Conservation (phyloP, 1,140 invertebrate species). For the Nasonia longicornis region DNA sequence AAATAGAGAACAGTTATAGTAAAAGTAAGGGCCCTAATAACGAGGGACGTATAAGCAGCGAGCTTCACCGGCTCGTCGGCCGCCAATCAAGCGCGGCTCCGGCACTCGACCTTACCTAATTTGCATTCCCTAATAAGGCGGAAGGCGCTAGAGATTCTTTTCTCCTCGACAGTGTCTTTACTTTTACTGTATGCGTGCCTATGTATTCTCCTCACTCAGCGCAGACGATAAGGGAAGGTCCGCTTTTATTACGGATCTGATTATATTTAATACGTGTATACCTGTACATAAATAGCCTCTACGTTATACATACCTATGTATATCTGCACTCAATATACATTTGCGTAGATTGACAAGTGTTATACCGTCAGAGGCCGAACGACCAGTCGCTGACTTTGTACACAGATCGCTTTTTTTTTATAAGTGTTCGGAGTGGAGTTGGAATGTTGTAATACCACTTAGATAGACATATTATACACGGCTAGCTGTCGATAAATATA, state of each 20-base stretch:
- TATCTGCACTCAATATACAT: not conserved
- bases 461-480: constrained; percentile 1
- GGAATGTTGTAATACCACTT: constrained; percentile 32
- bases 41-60: not conserved
- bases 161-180: not conserved
- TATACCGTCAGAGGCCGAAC: constrained; percentile 4
- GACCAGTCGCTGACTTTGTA: constrained; percentile 24
- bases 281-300: not conserved
- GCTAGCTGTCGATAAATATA: not conserved
- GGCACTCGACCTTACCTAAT: not conserved
- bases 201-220: not conserved
- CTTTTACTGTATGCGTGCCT: not conserved
- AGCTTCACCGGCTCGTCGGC: not conserved
- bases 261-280: not conserved
- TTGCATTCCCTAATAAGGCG: not conserved
- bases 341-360: constrained; percentile 15
- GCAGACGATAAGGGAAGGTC: not conserved
- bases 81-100: not conserved
- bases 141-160: not conserved
- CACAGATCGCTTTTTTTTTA: not conserved
- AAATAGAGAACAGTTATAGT: not conserved
- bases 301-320: not conserved
- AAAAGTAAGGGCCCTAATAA: constrained; percentile 3
- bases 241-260: not conserved
- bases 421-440: constrained; percentile 27